Evolutionary conservation across 2,113 vertebrate genomes (phyloP).

Genomic region (Todiramphus saurophagus): DNA sequence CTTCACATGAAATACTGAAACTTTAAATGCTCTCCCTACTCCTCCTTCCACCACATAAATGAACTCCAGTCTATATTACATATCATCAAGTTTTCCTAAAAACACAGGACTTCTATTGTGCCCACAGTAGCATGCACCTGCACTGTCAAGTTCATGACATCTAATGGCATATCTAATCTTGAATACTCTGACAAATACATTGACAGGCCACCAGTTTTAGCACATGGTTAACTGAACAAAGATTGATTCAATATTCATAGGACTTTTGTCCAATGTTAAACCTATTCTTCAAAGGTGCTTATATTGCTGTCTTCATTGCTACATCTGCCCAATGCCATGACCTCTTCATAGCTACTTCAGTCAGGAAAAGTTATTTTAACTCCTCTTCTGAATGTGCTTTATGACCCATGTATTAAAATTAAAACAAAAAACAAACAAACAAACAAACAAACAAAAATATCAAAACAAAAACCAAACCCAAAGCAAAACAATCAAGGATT

Average conservation of each 20-base stretch:
- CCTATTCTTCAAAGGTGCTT: neutral
- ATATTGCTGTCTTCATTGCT: neutral
- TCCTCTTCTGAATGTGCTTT: neutral
- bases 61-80: neutral
- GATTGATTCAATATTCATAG: neutral
- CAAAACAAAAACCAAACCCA: neutral
- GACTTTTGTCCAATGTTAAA: neutral
- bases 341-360: neutral
- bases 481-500: neutral
- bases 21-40: neutral
- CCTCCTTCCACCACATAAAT: neutral
- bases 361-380: neutral
- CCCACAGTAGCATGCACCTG: neutral
- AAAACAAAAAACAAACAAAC: neutral
- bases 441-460: neutral
- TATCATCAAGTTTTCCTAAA: neutral
- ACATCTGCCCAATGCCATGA: neutral
- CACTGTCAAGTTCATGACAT: neutral
- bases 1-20: neutral
- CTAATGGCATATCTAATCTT: neutral
- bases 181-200: neutral
- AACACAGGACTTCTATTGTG: neutral
- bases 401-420: neutral
- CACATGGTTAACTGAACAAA: neutral
- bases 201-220: neutral